These are phyloP conservation scores for Mya arenaria DNA, from an alignment of 1,140 invertebrate species.

Conservation along the genomic window DNA sequence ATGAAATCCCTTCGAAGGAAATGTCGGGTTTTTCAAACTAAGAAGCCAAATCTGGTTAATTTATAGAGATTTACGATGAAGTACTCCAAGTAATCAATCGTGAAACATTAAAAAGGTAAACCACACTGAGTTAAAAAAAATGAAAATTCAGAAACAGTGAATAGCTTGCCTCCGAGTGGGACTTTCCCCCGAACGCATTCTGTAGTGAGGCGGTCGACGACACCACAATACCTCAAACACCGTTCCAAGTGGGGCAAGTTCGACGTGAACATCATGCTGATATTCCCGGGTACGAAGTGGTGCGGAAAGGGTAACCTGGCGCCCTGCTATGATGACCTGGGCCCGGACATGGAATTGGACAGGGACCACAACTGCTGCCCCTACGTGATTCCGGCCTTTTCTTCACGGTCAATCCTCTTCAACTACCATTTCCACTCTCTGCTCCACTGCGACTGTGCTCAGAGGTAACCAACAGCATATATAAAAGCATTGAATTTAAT, in stretches of 20 bases:
- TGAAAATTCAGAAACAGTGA: too few relatives aligned
- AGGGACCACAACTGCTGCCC: slow-evolving; percentile 92
- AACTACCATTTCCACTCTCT: slow-evolving; percentile 93
- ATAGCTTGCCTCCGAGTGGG: too few relatives aligned
- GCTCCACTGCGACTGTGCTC: slow-evolving; percentile 94
- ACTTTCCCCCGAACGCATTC: too few relatives aligned
- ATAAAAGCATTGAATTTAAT: too few relatives aligned
- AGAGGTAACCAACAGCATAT: too few relatives aligned
- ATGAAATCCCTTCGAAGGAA: background rate
- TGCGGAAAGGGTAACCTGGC: slow-evolving; percentile 92
- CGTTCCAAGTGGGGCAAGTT: too few relatives aligned
- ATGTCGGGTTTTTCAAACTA: slow-evolving; percentile 35
- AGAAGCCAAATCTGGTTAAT: slow-evolving; percentile 25
- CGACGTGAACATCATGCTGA: too few relatives aligned
- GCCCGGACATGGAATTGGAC: slow-evolving; percentile 89
- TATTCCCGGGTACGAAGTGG: too few relatives aligned
- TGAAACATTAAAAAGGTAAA: too few relatives aligned
- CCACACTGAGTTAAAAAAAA: too few relatives aligned
- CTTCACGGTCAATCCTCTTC: slow-evolving; percentile 89
- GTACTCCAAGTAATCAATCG: slow-evolving; percentile 20
- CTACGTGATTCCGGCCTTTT: slow-evolving; percentile 89
- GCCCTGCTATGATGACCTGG: slow-evolving; percentile 88
- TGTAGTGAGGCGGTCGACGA: too few relatives aligned
- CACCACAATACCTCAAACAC: too few relatives aligned
- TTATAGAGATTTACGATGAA: slow-evolving; percentile 44